Evolutionary conservation across 2,797 vertebrate genomes (phyloP).

Genomic region (Myotis planiceps): DNA sequence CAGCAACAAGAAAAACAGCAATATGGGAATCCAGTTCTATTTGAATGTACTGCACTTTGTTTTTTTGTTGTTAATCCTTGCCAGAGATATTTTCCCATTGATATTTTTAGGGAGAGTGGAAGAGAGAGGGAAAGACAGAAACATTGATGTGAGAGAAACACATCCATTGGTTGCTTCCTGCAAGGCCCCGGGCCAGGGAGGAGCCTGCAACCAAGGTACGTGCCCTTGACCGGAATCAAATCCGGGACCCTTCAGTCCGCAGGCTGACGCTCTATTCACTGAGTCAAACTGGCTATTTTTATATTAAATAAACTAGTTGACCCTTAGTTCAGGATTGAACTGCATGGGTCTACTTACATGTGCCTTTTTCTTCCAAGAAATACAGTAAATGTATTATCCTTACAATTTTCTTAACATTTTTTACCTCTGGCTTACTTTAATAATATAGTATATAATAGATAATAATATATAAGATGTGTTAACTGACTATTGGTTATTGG

Average conservation of each 20-base stretch:
- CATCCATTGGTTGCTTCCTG: no score
- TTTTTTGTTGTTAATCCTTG: background rate
- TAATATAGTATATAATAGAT: background rate
- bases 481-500: background rate
- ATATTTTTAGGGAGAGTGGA: no score
- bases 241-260: no score
- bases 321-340: background rate
- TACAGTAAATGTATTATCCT: background rate
- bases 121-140: no score
- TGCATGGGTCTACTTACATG: background rate
- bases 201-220: no score
- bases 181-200: no score
- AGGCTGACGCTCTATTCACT: no score
- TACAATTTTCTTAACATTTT: background rate
- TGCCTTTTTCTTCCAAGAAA: background rate
- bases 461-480: background rate
- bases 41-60: background rate
- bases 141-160: no score
- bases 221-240: no score
- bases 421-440: background rate
- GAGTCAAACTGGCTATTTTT: background rate
- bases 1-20: background rate
- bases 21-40: background rate
- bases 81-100: background rate
- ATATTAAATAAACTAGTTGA: slow-evolving; percentile 31